These are phyloP conservation scores for Prunella fulvescens DNA, from an alignment of 2,113 vertebrate species.

Conservation along the genomic window DNA sequence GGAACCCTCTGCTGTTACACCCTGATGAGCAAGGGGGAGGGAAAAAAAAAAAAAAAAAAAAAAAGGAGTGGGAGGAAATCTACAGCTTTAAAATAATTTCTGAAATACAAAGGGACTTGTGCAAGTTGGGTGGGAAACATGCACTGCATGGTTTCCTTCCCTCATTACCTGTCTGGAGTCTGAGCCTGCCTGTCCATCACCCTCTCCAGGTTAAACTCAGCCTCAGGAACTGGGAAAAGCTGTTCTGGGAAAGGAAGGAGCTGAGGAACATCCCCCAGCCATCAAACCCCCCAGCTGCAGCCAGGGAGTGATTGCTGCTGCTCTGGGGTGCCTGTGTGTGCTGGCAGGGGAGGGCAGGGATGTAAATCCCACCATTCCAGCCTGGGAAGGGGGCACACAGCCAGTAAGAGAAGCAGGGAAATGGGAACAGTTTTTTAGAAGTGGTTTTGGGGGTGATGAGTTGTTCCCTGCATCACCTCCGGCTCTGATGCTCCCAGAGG, in stretches of 20 bases:
- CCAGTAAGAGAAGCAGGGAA: not conserved
- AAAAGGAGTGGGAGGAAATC: not conserved
- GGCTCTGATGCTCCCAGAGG: not conserved
- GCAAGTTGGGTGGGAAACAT: not conserved
- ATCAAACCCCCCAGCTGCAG: not conserved
- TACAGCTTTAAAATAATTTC: not conserved
- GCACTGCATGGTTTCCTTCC: not conserved
- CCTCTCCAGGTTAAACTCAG: not conserved
- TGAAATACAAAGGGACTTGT: not conserved
- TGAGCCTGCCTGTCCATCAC: not conserved
- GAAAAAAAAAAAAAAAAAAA: no score
- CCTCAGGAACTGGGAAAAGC: not conserved
- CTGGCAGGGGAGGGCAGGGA: not conserved
- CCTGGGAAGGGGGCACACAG: not conserved
- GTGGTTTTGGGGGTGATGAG: not conserved
- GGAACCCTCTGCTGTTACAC: not conserved
- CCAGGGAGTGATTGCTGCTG: not conserved
- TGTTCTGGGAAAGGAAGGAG: not conserved
- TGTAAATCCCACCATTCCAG: not conserved
- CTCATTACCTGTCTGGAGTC: not conserved
- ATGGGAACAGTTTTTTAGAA: accelerated
- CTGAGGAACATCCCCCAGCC: not conserved
- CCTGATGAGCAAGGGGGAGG: not conserved
- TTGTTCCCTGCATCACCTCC: not conserved
- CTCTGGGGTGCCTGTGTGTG: not conserved